phyloP scores from a whole-genome alignment of 2,888 invertebrate genomes.

The Habrosyne pyritoides region DNA sequence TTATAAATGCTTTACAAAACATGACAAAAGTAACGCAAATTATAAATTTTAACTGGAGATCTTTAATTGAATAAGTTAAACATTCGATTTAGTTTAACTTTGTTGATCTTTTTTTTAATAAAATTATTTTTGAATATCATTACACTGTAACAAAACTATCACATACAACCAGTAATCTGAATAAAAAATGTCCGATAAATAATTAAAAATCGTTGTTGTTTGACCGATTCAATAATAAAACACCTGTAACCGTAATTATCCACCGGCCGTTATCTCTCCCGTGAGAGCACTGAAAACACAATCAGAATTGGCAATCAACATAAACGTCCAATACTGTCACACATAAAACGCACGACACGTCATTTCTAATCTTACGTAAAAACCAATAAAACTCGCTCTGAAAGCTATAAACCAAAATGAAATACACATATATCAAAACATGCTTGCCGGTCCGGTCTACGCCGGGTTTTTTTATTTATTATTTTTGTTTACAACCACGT shows the following conservation, averaged over 20 bases:
- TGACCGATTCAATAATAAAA: constrained; percentile 8
- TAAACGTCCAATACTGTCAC: constrained; percentile 38
- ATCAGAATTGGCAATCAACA: constrained; percentile 48
- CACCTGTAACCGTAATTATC: constrained; percentile 7
- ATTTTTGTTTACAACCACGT: constrained; percentile 75
- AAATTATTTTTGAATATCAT: too few relatives aligned
- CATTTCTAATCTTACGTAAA: constrained; percentile 61
- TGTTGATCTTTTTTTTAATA: background rate
- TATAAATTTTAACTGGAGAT: background rate
- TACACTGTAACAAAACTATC: too few relatives aligned
- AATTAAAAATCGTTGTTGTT: background rate
- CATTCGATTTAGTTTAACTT: background rate
- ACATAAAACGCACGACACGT: constrained; percentile 44
- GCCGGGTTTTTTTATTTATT: constrained; percentile 62
- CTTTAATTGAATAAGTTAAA: too few relatives aligned
- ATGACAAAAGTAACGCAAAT: background rate
- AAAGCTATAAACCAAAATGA: constrained; percentile 57
- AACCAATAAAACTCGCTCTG: constrained; percentile 63
- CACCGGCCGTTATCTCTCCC: constrained; percentile 15
- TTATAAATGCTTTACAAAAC: constrained; percentile 9
- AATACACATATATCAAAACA: constrained; percentile 66
- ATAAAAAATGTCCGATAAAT: background rate
- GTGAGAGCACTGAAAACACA: constrained; percentile 24
- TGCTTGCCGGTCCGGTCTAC: constrained; percentile 38
- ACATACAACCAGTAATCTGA: too few relatives aligned